Percentiles rank a stretch among this genome's conserved stretches.
Evolutionary conservation across 2,797 vertebrate species (phyloP).

Genomic region (Sebastes cheni): DNA sequence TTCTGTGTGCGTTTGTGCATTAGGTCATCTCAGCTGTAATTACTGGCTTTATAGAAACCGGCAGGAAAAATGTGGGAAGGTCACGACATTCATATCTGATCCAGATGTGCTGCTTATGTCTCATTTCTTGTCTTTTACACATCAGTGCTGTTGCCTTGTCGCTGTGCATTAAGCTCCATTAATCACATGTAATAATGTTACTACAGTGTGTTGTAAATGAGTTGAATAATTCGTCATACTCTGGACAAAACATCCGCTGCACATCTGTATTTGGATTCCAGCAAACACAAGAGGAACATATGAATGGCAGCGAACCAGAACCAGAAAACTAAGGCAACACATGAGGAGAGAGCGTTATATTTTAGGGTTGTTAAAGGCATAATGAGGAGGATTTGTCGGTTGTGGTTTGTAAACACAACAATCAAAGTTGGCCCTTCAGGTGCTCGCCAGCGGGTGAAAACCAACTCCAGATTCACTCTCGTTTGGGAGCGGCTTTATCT

Average conservation of each 20-base stretch:
- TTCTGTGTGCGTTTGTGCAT: neutral
- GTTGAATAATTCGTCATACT: neutral
- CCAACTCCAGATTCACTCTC: no score
- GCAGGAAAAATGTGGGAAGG: conserved; percentile 42
- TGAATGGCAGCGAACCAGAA: neutral
- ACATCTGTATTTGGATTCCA: neutral
- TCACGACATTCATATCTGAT: conserved; percentile 16
- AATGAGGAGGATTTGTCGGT: no score
- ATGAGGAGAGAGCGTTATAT: neutral
- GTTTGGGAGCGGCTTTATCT: no score
- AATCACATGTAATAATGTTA: neutral
- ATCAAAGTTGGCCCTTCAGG: no score
- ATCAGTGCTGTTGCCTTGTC: neutral
- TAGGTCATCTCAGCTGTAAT: conserved; percentile 23
- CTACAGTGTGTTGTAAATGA: neutral
- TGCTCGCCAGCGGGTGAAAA: no score
- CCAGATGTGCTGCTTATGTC: neutral
- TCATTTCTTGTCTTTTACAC: neutral
- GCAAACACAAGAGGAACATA: neutral
- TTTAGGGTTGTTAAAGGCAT: neutral
- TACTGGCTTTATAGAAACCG: neutral
- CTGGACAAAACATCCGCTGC: neutral
- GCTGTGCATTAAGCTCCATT: neutral
- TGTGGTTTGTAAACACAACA: no score
- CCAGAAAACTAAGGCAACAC: neutral